Conservation (phyloP, 2,113 vertebrate species). For the Hoplias malabaricus region DNA sequence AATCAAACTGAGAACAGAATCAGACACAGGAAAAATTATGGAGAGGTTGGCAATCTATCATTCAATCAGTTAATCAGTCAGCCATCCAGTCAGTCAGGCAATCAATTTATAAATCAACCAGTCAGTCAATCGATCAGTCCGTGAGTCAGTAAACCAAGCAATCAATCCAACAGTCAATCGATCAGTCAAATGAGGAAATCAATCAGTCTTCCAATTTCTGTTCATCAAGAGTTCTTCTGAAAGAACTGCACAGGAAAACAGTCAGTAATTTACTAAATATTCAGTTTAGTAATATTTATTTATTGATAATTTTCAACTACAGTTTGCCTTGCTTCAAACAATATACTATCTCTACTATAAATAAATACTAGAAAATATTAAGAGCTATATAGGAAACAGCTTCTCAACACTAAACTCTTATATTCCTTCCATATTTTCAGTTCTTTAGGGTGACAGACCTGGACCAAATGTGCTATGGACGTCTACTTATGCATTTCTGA, state of each 20-base stretch:
- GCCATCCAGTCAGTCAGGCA: no score
- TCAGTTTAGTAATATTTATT: constrained; percentile 38
- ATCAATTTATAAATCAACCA: no score
- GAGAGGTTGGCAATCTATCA: no score
- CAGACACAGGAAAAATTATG: neutral
- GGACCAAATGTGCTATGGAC: neutral
- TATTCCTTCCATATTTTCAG: no score
- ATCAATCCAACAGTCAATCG: neutral
- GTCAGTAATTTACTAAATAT: neutral
- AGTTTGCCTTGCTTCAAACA: constrained; percentile 14
- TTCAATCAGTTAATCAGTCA: no score
- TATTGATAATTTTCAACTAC: constrained; percentile 20
- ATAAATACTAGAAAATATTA: constrained; percentile 18
- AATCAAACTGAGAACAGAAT: neutral
- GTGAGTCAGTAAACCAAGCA: neutral
- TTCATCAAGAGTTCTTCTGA: no score
- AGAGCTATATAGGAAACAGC: constrained; percentile 11
- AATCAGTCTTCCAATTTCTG: no score
- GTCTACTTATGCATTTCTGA: neutral
- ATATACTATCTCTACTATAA: no score
- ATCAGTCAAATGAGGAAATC: no score
- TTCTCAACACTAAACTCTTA: no score
- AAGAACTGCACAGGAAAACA: neutral
- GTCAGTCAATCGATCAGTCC: neutral
- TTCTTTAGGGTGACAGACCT: neutral